Conservation (phyloP, 2,888 invertebrate species). For the Corythucha ciliata region DNA sequence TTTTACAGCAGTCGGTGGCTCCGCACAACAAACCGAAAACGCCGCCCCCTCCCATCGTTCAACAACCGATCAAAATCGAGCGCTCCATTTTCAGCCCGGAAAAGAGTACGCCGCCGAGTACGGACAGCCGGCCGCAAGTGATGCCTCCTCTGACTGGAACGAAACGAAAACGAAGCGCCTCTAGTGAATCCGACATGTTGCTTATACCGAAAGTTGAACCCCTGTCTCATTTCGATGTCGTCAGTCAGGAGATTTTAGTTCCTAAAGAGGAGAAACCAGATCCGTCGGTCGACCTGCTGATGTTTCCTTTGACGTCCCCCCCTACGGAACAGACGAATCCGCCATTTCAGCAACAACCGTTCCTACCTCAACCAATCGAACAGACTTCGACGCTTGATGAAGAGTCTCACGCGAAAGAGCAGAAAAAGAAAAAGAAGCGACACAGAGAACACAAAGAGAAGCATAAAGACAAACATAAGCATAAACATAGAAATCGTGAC, state of each 20-base stretch:
- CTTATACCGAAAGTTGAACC: conserved; percentile 13
- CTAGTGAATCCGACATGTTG: conserved; percentile 11
- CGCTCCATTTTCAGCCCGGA: conserved; percentile 40
- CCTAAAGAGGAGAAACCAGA: conserved; percentile 23
- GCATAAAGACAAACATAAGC: conserved; percentile 48
- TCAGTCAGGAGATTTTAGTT: conserved; percentile 16
- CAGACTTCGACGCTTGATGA: conserved; percentile 17
- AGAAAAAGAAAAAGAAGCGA: conserved; percentile 43
- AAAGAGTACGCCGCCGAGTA: conserved; percentile 30
- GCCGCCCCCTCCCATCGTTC: conserved; percentile 14
- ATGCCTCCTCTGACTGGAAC: conserved; percentile 11
- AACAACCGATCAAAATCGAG: conserved; percentile 27
- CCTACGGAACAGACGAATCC: too few species aligned
- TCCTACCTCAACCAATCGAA: too few species aligned
- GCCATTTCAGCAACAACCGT: conserved; percentile 13
- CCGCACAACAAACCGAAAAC: conserved; percentile 1
- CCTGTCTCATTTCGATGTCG: conserved; percentile 11
- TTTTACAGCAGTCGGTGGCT: conserved; percentile 14
- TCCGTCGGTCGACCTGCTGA: too few species aligned
- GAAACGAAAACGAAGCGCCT: background rate
- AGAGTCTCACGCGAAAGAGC: conserved; percentile 13
- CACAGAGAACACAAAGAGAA: conserved; percentile 61
- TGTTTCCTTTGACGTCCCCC: too few species aligned
- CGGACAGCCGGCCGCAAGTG: conserved; percentile 5
- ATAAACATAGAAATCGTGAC: conserved; percentile 40